phyloP scores from a whole-genome alignment of 1,140 invertebrate genomes.

The Popillia japonica region DNA sequence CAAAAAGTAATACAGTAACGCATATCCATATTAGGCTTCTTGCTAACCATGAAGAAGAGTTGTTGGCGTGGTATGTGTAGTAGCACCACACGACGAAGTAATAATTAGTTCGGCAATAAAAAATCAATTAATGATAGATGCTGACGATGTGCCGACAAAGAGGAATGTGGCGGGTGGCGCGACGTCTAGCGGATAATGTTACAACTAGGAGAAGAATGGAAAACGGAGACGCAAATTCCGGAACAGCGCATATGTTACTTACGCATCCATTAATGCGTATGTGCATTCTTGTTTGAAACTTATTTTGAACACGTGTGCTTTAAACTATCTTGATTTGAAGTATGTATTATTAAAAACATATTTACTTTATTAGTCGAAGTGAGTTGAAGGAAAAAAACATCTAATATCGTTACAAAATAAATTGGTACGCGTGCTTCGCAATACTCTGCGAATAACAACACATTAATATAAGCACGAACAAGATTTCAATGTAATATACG shows the following conservation, averaged over 20 bases:
- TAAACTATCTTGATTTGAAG: not conserved
- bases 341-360: not conserved
- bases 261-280: not conserved
- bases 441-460: too few species aligned
- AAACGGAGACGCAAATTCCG: conserved; percentile 6
- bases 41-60: not conserved
- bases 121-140: conserved; percentile 28
- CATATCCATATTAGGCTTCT: not conserved
- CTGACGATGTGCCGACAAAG: conserved; percentile 27
- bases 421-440: not conserved
- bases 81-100: not conserved
- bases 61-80: not conserved
- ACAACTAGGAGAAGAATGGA: not conserved
- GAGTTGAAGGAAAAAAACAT: not conserved
- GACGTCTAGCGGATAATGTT: conserved; percentile 11
- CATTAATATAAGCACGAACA: too few species aligned
- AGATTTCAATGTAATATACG: too few species aligned
- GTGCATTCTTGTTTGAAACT: not conserved
- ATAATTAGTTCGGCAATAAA: conserved; percentile 17
- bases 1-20: not conserved
- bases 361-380: not conserved
- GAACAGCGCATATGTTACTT: conserved; percentile 19
- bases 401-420: not conserved
- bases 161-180: not conserved
- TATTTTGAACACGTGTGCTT: conserved; percentile 1